Base-by-base conservation (phyloP, 92 coral and sea anemone genomes). In the Phenganax stokvisi region DNA sequence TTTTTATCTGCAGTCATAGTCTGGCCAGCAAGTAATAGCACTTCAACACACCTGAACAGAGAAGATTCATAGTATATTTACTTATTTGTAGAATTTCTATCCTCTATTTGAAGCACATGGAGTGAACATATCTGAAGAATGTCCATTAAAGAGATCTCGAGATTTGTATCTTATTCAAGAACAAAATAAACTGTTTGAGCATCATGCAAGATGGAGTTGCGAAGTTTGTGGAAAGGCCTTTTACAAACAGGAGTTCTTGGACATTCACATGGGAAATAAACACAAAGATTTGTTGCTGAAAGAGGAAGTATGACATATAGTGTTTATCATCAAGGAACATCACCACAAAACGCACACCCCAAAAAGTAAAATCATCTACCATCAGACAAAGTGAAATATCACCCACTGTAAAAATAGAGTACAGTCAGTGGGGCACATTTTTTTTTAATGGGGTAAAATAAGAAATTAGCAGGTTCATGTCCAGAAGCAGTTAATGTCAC, bases 161-260 rank as follows among this genome's bases (percentile, higher is more conserved):
- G 98, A 93, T 80, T 74, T 93, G 72, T 93, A 86, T 54, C 68
- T 85, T 10, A 8, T 85, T 17, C 97, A 94, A 83, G 98, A 91
- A 70, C 79, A 76, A 67, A 85, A 83, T 77, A 90, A 90, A 74
- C 75, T 71, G 59, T 91, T 90, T 57, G 97, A 94, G 64, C 88
- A 94, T 75, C 73, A 83, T 10, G 70, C 98, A 52, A 90, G 84
- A 76, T 94, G 98, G 98, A 86, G 66, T 13, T 94, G 98, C 75
- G 86, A 88, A 68, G 80, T 85, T 54, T 94, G 98, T 37, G 98
- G 98, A 64, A 94, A 94, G 82, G 85, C 97, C 31, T 94, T 94
- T 76, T 88, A 83, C 58, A 76, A 80, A 58, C 92, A 90, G 64
- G 77, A 90, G 56, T 85, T 77, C 74, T 67, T 94, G 53, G 98